Base-by-base conservation (phyloP, 2,797 vertebrate genomes). In the Hydrophis major region DNA sequence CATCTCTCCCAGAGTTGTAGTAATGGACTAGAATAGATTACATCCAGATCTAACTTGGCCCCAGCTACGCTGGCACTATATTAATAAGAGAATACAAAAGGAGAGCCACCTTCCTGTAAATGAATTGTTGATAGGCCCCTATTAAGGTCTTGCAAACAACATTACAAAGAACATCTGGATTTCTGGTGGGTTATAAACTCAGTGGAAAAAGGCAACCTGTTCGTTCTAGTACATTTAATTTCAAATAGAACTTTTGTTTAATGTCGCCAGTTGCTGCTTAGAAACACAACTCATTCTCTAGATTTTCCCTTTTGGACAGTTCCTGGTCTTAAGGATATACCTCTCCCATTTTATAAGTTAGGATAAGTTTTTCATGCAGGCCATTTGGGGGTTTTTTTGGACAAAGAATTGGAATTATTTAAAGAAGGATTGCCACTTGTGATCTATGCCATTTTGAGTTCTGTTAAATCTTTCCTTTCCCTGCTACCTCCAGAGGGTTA, bases 1-100 rank as follows among this genome's bases (percentile, higher is more conserved):
- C 59, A 91, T 25, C 37, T 42, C 32, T 89, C 69, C 47, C 86
- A 47, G 93, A 90, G 47, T 32, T 37, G 53, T 91, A 91, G 92
- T 89, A 91, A 91, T 89, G 91, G 89, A 91, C 92, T 66, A 93
- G 90, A 93, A 93, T 93, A 93, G 93, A 93, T 93, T 89, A 57
- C 66, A 91, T 91, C 90, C 90, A 89, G 87, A 63, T 91, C 66
- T 42, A 60, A 47, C 69, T 93, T 91, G 93, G 90, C 93, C 93
- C 90, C 37, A 12, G 47, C 63, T 59, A 91, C 50, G 25, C 87
- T 93, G 47, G 74, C 57, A 86, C 91, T 91, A 53, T 91, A 89
- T 91, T 93, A 88, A 89, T 90, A 92, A 92, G 66, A 28, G 56
- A 92, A 74, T 91, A 94, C 61, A 89, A 90, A 74, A 88, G 50